Evolutionary conservation across 2,797 vertebrate genomes (phyloP).

Genomic region (Pipistrellus kuhlii): DNA sequence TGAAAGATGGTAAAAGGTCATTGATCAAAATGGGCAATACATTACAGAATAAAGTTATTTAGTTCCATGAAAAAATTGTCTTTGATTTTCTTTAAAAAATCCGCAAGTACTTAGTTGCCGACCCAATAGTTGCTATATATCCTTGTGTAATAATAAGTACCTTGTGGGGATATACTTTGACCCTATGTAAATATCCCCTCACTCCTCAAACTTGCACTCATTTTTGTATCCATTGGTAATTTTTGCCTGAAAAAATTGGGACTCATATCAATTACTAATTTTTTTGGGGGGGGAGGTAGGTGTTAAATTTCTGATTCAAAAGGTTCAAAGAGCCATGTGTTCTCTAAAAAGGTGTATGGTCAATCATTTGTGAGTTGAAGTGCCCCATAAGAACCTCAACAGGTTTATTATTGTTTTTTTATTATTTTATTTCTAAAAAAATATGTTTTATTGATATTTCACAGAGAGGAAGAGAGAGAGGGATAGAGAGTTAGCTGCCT

Average conservation of each 20-base stretch:
- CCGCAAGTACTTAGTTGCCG: too few relatives aligned
- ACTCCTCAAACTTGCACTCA: background rate
- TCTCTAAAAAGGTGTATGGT: background rate
- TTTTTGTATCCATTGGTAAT: background rate
- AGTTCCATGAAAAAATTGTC: too few relatives aligned
- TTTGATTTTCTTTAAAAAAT: too few relatives aligned
- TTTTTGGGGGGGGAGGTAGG: too few relatives aligned
- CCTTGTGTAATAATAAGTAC: background rate
- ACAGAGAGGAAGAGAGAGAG: too few relatives aligned
- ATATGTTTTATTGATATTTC: too few relatives aligned
- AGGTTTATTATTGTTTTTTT: too few relatives aligned
- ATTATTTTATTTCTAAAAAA: too few relatives aligned
- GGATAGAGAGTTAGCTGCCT: too few relatives aligned
- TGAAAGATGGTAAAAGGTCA: too few relatives aligned
- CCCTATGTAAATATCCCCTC: background rate
- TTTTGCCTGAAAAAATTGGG: background rate
- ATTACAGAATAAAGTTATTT: too few relatives aligned
- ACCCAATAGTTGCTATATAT: background rate
- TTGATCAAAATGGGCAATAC: too few relatives aligned
- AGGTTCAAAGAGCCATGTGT: background rate
- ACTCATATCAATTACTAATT: background rate
- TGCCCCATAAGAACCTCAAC: background rate
- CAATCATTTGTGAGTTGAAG: background rate
- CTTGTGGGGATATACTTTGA: background rate
- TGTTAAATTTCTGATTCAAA: background rate